These are phyloP conservation scores for Psilopsiagon aurifrons DNA, from an alignment of 2,113 vertebrate species.

Conservation along the genomic window DNA sequence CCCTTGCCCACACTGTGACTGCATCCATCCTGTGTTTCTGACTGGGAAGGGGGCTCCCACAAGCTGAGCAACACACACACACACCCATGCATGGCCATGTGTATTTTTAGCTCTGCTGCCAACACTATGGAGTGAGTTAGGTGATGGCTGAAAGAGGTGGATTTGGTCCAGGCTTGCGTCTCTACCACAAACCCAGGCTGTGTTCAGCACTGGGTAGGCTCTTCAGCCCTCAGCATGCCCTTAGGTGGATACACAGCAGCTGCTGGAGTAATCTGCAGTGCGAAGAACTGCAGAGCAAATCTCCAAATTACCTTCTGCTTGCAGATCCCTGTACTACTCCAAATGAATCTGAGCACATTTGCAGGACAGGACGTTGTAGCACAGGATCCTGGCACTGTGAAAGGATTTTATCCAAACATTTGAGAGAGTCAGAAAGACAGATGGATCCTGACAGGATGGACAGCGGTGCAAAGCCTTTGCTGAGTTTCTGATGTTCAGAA, in stretches of 20 bases:
- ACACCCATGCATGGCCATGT: fast-evolving
- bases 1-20: not conserved
- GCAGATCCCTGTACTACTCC: not conserved
- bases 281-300: not conserved
- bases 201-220: not conserved
- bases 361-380: not conserved
- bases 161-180: not conserved
- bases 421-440: not conserved
- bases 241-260: not conserved
- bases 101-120: not conserved
- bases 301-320: not conserved
- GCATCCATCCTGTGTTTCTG: fast-evolving
- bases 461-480: not conserved
- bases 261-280: not conserved
- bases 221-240: not conserved
- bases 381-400: not conserved
- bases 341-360: not conserved
- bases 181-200: not conserved
- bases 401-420: not conserved
- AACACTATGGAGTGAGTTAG: not conserved
- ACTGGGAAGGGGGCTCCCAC: not conserved
- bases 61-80: fast-evolving
- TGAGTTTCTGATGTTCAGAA: not conserved
- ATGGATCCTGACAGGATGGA: not conserved
- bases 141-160: not conserved